Percentiles rank a stretch among this genome's conserved stretches.
phyloP scores from a whole-genome alignment of 1,140 invertebrate species.

The Semibalanus balanoides region DNA sequence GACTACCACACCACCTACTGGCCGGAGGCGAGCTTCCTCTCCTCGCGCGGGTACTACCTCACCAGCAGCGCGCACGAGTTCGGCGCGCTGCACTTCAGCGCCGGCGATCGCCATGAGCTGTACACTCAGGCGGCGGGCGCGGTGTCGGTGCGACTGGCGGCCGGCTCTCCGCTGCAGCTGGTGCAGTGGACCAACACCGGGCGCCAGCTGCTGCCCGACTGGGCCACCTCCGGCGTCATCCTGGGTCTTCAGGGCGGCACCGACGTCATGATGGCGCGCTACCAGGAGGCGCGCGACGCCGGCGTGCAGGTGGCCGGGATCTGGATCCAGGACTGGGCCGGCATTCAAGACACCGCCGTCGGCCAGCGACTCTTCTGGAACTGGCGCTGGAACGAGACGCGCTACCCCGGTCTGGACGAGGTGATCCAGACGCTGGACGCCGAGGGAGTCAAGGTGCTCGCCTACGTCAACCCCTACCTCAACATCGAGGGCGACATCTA shows the following conservation, averaged over 20 bases:
- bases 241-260: constrained; percentile 29
- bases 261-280: constrained; percentile 23
- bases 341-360: constrained; percentile 28
- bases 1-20: constrained; percentile 33
- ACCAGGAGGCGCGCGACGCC: constrained; percentile 22
- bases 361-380: constrained; percentile 33
- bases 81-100: constrained; percentile 26
- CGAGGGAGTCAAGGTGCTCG: constrained; percentile 26
- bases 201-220: constrained; percentile 27
- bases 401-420: constrained; percentile 28
- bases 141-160: constrained; percentile 19
- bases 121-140: constrained; percentile 21
- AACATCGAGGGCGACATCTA: constrained; percentile 28
- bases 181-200: constrained; percentile 20
- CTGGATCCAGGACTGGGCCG: constrained; percentile 36
- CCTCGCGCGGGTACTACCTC: constrained; percentile 26
- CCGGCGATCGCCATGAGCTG: constrained; percentile 23
- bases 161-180: constrained; percentile 18
- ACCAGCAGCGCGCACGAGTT: constrained; percentile 7
- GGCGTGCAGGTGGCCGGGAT: constrained; percentile 27
- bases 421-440: constrained; percentile 24
- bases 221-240: constrained; percentile 29
- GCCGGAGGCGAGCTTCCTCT: constrained; percentile 29
- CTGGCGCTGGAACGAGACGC: constrained; percentile 30
- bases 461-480: constrained; percentile 32